These are phyloP conservation scores for Cyprinella venusta DNA, from an alignment of 2,797 vertebrate species.

Conservation along the genomic window DNA sequence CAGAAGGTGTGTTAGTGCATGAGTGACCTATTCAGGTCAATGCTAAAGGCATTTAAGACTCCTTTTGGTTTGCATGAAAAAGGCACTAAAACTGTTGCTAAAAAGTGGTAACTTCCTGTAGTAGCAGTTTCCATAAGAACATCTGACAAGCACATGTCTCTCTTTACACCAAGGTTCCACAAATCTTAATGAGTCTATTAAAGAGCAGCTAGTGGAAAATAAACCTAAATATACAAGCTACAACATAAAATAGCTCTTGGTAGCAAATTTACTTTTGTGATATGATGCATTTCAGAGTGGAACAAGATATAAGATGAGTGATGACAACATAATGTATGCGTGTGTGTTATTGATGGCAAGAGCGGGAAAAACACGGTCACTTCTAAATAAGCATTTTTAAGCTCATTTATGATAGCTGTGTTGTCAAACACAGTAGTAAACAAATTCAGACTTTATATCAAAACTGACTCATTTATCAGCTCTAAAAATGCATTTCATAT, in stretches of 20 bases:
- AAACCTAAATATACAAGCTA: not conserved
- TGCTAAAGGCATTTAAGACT: not conserved
- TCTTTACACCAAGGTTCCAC: not conserved
- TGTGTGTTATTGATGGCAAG: not conserved
- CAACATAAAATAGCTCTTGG: not conserved
- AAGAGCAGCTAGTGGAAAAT: constrained; percentile 8
- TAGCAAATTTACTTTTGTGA: not conserved
- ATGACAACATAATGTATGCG: not conserved
- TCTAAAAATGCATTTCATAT: not conserved
- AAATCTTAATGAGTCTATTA: not conserved
- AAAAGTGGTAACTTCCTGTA: constrained; percentile 17
- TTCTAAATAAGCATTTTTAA: not conserved
- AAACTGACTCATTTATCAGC: not conserved
- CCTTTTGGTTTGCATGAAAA: not conserved
- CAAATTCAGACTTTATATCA: not conserved
- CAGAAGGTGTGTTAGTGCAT: not conserved
- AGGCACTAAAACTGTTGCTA: not conserved
- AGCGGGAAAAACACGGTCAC: not conserved
- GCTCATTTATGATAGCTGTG: not conserved
- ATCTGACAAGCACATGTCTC: constrained; percentile 50
- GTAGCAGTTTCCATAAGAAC: constrained; percentile 17
- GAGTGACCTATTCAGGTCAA: not conserved
- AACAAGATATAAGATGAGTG: not conserved
- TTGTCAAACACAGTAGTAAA: not conserved
- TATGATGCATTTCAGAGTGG: not conserved